A percentile compares a stretch with the other conserved stretches of the same genome.
phyloP scores from a whole-genome alignment of 2,797 vertebrate species.

The Fistularia tabacaria region DNA sequence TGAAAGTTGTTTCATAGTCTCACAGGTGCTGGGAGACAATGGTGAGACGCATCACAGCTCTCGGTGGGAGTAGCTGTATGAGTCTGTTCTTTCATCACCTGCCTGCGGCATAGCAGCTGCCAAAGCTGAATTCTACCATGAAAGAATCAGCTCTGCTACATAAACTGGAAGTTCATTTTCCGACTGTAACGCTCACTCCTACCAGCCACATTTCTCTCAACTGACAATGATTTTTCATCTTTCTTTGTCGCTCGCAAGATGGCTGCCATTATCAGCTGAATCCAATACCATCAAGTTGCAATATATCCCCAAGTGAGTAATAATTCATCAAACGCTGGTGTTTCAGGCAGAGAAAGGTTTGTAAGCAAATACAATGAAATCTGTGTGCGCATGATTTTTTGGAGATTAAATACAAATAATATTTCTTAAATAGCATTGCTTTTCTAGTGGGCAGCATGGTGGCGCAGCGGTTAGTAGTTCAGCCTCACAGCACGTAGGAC shows the following conservation, averaged over 20 bases:
- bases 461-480: too few species aligned
- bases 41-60: not conserved
- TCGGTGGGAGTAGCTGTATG: not conserved
- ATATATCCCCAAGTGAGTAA: too few species aligned
- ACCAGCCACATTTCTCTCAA: not conserved
- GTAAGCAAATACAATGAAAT: too few species aligned
- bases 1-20: not conserved
- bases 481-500: too few species aligned
- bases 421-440: too few species aligned
- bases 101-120: not conserved
- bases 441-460: too few species aligned
- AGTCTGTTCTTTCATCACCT: slow-evolving; percentile 2
- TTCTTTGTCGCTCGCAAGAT: slow-evolving; percentile 20
- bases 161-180: not conserved
- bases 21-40: not conserved
- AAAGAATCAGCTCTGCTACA: not conserved
- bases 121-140: not conserved
- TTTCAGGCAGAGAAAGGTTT: too few species aligned
- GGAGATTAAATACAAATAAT: too few species aligned
- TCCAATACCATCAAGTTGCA: not conserved
- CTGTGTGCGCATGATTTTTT: too few species aligned
- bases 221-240: not conserved
- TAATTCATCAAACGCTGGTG: too few species aligned
- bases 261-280: slow-evolving; percentile 23
- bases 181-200: not conserved